Conservation (phyloP, 2,888 invertebrate genomes). For the Parascotia fuliginaria region DNA sequence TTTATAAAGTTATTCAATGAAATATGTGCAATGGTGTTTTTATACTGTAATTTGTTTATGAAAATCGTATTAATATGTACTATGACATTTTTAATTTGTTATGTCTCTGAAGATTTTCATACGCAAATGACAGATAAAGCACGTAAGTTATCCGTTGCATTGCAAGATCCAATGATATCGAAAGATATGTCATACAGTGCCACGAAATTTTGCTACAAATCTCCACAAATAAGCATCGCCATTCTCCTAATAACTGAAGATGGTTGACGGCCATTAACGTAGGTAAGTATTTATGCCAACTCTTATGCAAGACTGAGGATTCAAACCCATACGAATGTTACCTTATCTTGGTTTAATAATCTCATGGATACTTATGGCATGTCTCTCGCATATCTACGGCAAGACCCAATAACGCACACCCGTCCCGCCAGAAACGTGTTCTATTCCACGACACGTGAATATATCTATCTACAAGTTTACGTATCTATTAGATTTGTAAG, state of each 20-base stretch:
- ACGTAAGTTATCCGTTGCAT: conserved; percentile 49
- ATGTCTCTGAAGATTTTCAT: conserved; percentile 16
- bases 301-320: too few species aligned
- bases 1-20: conserved; percentile 34
- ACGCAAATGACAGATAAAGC: conserved; percentile 40
- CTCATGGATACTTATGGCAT: too few species aligned
- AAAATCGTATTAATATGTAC: not conserved
- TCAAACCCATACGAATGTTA: too few species aligned
- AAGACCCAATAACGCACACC: too few species aligned
- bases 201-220: too few species aligned
- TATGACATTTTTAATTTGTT: not conserved
- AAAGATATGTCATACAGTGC: too few species aligned
- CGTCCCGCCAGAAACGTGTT: conserved; percentile 82
- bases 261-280: too few species aligned
- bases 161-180: conserved; percentile 63
- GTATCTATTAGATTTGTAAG: conserved; percentile 38
- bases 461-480: conserved; percentile 50
- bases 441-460: conserved; percentile 81
- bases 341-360: too few species aligned
- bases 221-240: too few species aligned
- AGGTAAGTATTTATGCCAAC: too few species aligned
- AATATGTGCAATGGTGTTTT: conserved; percentile 39
- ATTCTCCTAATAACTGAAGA: too few species aligned
- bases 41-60: conserved; percentile 49
- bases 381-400: too few species aligned